These are phyloP conservation scores for Grammomys surdaster DNA, from an alignment of 2,113 vertebrate genomes.

Conservation along the genomic window DNA sequence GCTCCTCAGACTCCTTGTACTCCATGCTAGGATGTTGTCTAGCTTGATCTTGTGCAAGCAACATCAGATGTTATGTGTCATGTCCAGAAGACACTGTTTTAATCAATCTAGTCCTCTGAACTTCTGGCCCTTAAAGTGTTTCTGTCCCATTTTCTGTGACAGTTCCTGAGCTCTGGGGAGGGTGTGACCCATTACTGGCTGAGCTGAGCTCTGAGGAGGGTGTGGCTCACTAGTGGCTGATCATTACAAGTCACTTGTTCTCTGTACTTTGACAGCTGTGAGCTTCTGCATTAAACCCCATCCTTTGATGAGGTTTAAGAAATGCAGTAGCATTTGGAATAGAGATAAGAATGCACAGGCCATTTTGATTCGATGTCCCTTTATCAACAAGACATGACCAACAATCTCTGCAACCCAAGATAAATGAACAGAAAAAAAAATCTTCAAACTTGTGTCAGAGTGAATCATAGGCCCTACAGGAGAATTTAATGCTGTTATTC, in stretches of 20 bases:
- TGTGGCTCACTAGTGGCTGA: background rate
- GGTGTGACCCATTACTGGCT: too few species aligned
- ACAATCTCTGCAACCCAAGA: background rate
- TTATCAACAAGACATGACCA: background rate
- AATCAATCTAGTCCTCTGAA: background rate
- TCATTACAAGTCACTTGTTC: background rate
- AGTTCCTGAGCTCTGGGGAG: background rate
- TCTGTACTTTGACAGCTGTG: background rate
- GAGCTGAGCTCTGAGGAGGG: too few species aligned
- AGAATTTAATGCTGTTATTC: background rate
- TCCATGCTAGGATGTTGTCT: background rate
- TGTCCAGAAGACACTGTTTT: background rate
- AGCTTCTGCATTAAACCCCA: background rate
- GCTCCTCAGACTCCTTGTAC: too few species aligned
- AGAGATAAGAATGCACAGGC: background rate
- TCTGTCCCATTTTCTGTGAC: background rate
- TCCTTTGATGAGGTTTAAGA: background rate
- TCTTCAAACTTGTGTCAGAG: background rate
- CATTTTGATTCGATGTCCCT: background rate
- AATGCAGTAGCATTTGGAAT: background rate
- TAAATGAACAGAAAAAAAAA: background rate
- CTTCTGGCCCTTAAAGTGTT: background rate
- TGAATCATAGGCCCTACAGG: background rate
- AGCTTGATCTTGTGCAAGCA: background rate
- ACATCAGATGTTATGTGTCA: background rate